A percentile compares a stretch with the other conserved stretches of the same genome.
Conservation (phyloP, 1,140 invertebrate species). For the Magallana gigas region DNA sequence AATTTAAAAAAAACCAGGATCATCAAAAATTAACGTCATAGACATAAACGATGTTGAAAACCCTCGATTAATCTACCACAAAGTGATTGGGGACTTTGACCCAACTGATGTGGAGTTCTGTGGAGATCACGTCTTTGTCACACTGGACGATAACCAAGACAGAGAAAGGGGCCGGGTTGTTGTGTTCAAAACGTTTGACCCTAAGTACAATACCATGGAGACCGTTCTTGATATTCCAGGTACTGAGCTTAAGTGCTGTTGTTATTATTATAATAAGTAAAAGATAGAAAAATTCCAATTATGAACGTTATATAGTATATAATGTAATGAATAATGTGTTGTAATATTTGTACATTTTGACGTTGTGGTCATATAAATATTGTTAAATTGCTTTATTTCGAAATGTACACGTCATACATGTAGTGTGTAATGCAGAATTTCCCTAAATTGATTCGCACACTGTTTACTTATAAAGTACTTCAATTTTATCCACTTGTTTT, state of each 20-base stretch:
- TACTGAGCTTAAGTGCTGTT: background rate
- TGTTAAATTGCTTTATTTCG: no score
- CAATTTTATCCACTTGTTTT: no score
- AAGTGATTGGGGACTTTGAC: conserved; percentile 3
- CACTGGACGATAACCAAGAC: conserved; percentile 31
- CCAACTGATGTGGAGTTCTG: conserved; percentile 54
- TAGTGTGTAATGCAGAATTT: no score
- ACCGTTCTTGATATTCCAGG: conserved; percentile 25
- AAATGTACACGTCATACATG: no score
- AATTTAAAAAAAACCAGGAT: background rate
- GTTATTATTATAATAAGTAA: no score
- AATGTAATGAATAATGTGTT: no score
- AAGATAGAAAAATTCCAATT: no score
- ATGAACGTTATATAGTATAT: no score
- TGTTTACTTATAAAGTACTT: no score
- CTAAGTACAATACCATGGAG: background rate
- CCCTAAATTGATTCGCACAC: no score
- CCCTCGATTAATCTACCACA: conserved; percentile 6
- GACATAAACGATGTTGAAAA: conserved; percentile 17
- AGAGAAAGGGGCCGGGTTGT: conserved; percentile 17
- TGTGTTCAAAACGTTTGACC: conserved; percentile 36
- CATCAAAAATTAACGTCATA: conserved; percentile 36
- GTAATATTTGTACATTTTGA: no score
- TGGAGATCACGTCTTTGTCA: conserved; percentile 47
- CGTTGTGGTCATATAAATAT: no score